A percentile compares a stretch with the other conserved stretches of the same genome.
Evolutionary conservation across 2,797 vertebrate species (phyloP).

Genomic region (Sebastes matsubarae): DNA sequence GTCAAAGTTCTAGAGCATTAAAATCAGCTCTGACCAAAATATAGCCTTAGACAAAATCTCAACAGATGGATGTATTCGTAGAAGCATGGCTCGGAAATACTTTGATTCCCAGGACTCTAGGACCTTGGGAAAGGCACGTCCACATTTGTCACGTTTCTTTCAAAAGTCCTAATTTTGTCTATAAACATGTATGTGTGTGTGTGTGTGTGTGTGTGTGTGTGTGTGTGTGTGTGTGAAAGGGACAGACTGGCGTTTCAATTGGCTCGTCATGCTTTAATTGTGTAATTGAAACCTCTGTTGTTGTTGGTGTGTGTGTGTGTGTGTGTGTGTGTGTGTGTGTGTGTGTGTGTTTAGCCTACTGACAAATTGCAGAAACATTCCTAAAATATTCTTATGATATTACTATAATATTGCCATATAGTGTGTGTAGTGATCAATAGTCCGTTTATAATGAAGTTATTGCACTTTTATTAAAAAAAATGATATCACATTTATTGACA

Average conservation of each 20-base stretch:
- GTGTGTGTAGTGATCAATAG: background rate
- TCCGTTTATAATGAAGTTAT: background rate
- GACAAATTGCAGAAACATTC: background rate
- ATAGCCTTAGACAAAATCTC: too few species aligned
- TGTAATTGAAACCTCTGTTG: constrained; percentile 57
- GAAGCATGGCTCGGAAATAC: too few species aligned
- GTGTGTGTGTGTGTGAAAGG: constrained; percentile 11
- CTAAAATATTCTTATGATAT: background rate
- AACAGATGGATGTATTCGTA: too few species aligned
- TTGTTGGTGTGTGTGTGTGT: background rate
- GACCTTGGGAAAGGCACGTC: too few species aligned
- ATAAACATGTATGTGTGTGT: too few species aligned
- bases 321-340: background rate
- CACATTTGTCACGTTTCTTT: too few species aligned
- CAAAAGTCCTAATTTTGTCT: too few species aligned
- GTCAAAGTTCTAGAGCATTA: too few species aligned
- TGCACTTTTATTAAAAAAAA: background rate
- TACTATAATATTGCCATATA: background rate
- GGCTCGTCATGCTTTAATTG: constrained; percentile 62
- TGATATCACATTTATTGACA: background rate
- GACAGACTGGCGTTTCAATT: constrained; percentile 58
- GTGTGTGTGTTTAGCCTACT: background rate
- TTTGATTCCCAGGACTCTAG: too few species aligned
- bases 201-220: too few species aligned
- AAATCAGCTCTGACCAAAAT: too few species aligned